These are phyloP conservation scores for Leucania comma DNA, from an alignment of 2,888 invertebrate genomes.

Conservation along the genomic window DNA sequence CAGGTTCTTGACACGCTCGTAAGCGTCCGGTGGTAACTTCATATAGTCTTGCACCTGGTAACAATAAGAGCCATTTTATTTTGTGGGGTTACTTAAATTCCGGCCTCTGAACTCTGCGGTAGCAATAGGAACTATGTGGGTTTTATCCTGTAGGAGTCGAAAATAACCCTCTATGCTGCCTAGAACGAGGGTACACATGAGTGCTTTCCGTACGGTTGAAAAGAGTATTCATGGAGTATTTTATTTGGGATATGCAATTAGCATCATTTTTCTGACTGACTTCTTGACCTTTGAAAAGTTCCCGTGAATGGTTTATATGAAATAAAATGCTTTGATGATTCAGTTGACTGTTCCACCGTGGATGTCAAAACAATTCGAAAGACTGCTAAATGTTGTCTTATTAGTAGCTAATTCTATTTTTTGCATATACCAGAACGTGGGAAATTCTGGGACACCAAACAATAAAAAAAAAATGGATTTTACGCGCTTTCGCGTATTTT, in stretches of 20 bases:
- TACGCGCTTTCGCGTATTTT: not conserved
- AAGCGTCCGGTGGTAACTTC: conserved; percentile 82
- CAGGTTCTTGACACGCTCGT: conserved; percentile 79
- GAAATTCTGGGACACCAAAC: conserved; percentile 15
- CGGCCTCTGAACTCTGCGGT: not conserved
- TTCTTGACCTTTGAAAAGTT: too few relatives aligned
- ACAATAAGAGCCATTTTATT: not conserved
- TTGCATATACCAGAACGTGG: conserved; percentile 13
- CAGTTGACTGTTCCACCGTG: too few relatives aligned
- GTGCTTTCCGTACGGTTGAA: not conserved
- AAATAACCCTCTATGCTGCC: not conserved
- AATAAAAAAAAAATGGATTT: conserved; percentile 17
- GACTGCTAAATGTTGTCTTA: not conserved
- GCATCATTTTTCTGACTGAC: too few relatives aligned
- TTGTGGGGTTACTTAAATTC: not conserved
- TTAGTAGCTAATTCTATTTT: not conserved
- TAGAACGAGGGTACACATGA: not conserved
- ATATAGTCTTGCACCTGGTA: conserved; percentile 82
- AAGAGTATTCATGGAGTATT: too few relatives aligned
- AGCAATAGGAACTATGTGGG: not conserved
- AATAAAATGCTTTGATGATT: too few relatives aligned
- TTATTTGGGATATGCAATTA: too few relatives aligned
- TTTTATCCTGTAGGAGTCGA: not conserved
- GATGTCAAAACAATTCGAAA: too few relatives aligned
- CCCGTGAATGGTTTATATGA: too few relatives aligned